These are phyloP conservation scores for Latrodectus elegans DNA, from an alignment of 2,888 invertebrate species.

Conservation along the genomic window DNA sequence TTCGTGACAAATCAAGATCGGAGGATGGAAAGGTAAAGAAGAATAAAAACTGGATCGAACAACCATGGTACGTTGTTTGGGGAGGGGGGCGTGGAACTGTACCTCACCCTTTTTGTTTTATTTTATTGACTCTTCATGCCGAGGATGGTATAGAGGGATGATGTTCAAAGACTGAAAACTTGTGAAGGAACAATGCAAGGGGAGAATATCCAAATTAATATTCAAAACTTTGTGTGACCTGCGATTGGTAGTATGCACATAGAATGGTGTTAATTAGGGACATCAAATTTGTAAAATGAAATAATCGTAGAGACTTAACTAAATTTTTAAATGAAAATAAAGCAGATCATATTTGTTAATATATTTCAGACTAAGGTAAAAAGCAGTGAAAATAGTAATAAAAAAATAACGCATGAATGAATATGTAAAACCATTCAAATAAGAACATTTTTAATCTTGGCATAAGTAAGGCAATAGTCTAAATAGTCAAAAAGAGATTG, in stretches of 20 bases:
- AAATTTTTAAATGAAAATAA: too few species aligned
- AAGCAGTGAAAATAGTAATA: too few species aligned
- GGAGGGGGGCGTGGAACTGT: background rate
- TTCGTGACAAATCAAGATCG: constrained; percentile 66
- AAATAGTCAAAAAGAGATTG: too few species aligned
- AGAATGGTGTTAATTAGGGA: background rate
- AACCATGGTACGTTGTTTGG: too few species aligned
- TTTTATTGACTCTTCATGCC: background rate
- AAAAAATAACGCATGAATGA: too few species aligned
- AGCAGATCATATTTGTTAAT: too few species aligned
- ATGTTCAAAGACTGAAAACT: background rate
- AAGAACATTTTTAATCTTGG: too few species aligned
- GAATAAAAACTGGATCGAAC: background rate
- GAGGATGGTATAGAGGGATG: constrained; percentile 1
- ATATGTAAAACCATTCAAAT: too few species aligned
- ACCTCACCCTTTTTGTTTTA: background rate
- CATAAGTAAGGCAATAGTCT: too few species aligned
- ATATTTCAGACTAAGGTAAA: too few species aligned
- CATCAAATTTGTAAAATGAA: background rate
- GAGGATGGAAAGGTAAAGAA: background rate
- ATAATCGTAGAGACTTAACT: too few species aligned
- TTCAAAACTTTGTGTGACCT: background rate
- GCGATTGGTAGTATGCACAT: background rate
- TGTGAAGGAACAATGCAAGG: background rate
- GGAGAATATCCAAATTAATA: constrained; percentile 41